These are phyloP conservation scores for Calvadosia cruxmelitensis DNA, from an alignment of 30 jellyfish, hydroid and myxozoan genomes.

Conservation along the genomic window DNA sequence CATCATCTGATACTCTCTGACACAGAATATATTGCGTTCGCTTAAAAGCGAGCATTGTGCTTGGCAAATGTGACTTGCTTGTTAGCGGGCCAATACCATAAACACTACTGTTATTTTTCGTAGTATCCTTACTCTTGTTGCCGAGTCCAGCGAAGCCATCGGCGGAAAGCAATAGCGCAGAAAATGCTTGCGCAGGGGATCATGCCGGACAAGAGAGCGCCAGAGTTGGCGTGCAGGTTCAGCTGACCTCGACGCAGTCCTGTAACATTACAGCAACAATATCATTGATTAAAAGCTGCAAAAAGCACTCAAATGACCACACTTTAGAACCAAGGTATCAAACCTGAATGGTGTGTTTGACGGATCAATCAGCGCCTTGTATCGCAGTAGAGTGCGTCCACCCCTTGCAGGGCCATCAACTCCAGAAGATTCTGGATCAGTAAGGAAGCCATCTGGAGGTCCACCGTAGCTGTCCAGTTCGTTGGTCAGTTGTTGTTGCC, in stretches of 20 bases:
- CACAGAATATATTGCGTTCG: no score
- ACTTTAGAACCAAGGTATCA: no score
- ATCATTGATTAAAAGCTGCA: not conserved
- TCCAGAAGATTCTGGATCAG: not conserved
- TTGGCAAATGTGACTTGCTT: no score
- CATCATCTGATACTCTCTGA: no score
- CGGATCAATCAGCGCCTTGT: slow-evolving; percentile 68
- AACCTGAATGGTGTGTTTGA: slow-evolving; percentile 87
- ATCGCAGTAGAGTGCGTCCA: slow-evolving; percentile 64
- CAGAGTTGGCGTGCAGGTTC: slow-evolving; percentile 74
- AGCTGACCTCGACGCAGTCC: slow-evolving; percentile 34
- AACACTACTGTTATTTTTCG: no score
- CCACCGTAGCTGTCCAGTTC: slow-evolving; percentile 38
- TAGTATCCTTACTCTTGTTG: no score
- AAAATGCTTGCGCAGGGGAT: slow-evolving; percentile 47
- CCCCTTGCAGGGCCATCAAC: slow-evolving; percentile 85
- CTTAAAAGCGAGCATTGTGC: no score
- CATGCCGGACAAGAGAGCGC: slow-evolving; percentile 81
- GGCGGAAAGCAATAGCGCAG: slow-evolving; percentile 58
- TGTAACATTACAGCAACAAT: not conserved
- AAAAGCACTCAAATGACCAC: no score
- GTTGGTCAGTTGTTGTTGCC: slow-evolving; percentile 70
- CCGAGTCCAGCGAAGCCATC: slow-evolving; percentile 20
- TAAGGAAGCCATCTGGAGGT: slow-evolving; percentile 48
- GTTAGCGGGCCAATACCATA: no score